Evolutionary conservation across 2,797 vertebrate species (phyloP), one percentile per base, ranked within the genome.

Genomic region (Sebastes goodei): DNA sequence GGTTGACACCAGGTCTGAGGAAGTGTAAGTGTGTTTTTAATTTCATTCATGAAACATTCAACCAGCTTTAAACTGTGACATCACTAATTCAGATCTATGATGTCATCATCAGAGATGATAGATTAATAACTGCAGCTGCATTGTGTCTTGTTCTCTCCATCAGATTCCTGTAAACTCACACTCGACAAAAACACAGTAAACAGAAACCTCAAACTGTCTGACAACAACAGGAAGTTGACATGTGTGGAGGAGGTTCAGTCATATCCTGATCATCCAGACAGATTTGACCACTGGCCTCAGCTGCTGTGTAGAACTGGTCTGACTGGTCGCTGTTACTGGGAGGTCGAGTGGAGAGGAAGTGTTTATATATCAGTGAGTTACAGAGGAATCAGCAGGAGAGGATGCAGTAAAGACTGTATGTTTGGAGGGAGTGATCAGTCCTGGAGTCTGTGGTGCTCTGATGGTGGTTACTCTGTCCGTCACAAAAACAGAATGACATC

Each of bases 391-490:
- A 17, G 15, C 0, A 46, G 15, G 42, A 46, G 3, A 46, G 42
- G 42, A 46, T 0, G 7, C 15, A 2, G 0, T 0, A 0, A 46
- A 1, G 42, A 20, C 42, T 3, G 15, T 46, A 0, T 46, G 42
- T 46, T 46, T 46, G 42, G 42, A 46, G 0, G 1, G 15, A 46
- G 0, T 46, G 6, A 20, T 46, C 14, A 20, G 15, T 46, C 42
- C 42, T 46, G 42, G 42, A 46, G 1, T 46, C 6, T 46, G 15
- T 0, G 0, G 0, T 46, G 42, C 42, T 17, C 0, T 46, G 6
- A 17, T 7, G 15, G 0, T 17, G 0, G 6, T 46, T 10, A 15
- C 15, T 46, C 0, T 17, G 7, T 46, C 42, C 0, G 0, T 1
- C 42, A 46, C 6, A 7, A 46, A 0, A 1, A 46, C 0, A 46